Conservation (phyloP, 2,888 invertebrate species). For the Tinea semifulvella region DNA sequence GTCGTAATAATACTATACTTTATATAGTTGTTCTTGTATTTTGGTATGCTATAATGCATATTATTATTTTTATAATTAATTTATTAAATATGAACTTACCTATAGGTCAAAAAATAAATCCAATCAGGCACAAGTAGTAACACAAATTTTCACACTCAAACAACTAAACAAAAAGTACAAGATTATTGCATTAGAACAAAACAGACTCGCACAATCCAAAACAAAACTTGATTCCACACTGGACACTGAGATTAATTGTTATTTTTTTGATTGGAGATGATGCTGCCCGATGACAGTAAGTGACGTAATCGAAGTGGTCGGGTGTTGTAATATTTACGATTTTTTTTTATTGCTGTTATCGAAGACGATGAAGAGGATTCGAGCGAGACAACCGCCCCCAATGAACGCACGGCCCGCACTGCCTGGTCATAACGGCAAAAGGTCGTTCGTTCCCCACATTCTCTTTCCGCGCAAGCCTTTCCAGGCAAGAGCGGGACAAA, state of each 20-base stretch:
- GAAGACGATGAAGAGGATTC: conserved; percentile 27
- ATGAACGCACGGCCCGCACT: conserved; percentile 62
- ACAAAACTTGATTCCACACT: conserved; percentile 30
- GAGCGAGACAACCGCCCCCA: conserved; percentile 45
- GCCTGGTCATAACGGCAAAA: conserved; percentile 61
- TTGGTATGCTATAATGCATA: not conserved
- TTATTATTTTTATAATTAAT: not conserved
- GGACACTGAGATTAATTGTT: conserved; percentile 11
- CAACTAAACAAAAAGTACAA: conserved; percentile 41
- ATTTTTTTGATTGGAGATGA: conserved; percentile 24
- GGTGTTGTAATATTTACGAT: conserved; percentile 62
- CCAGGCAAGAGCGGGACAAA: conserved; percentile 48
- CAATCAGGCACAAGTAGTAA: conserved; percentile 44
- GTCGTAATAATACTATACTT: too few relatives aligned
- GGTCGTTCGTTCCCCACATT: conserved; percentile 67
- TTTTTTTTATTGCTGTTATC: conserved; percentile 40
- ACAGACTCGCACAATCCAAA: conserved; percentile 46
- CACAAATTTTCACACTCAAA: conserved; percentile 33
- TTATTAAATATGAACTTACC: conserved; percentile 2
- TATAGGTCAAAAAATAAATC: conserved; percentile 33
- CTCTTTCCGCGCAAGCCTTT: conserved; percentile 68
- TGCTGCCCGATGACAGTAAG: conserved; percentile 31
- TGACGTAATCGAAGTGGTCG: conserved; percentile 25
- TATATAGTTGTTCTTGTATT: not conserved
- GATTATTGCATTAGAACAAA: conserved; percentile 57